phyloP scores from a whole-genome alignment of 2,113 vertebrate species.

The Cynopterus brachyotis region DNA sequence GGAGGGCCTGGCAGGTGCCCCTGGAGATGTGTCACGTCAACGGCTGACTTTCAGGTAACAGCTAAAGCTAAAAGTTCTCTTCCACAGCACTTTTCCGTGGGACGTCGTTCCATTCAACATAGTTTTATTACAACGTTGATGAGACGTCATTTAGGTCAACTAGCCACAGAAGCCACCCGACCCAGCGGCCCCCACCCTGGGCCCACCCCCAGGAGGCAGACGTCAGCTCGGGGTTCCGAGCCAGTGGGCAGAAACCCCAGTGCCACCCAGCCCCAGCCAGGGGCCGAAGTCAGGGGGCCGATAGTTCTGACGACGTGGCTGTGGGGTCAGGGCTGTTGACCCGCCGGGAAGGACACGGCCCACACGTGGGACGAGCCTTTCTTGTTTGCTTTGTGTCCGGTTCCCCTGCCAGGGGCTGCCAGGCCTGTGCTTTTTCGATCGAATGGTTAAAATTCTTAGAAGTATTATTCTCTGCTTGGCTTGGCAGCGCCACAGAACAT shows the following conservation, averaged over 20 bases:
- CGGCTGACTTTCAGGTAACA: neutral
- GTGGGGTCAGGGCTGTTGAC: neutral
- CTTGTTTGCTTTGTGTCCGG: constrained; percentile 79
- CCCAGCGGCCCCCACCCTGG: accelerated
- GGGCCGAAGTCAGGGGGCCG: accelerated
- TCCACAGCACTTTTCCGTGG: accelerated
- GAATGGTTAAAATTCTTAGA: constrained; percentile 80
- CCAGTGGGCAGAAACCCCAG: neutral
- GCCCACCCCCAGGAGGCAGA: neutral
- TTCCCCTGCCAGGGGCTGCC: constrained; percentile 74
- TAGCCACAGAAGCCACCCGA: neutral
- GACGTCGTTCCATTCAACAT: neutral
- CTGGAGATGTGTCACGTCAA: accelerated
- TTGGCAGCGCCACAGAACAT: constrained; percentile 82
- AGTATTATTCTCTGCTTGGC: constrained; percentile 82
- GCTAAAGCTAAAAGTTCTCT: neutral
- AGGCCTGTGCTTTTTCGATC: constrained; percentile 71
- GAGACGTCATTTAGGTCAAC: neutral
- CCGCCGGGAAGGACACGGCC: constrained; percentile 37
- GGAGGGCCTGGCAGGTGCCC: neutral
- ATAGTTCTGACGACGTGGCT: neutral
- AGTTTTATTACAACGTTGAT: accelerated
- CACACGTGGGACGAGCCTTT: neutral
- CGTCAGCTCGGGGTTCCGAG: neutral
- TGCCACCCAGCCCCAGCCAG: neutral